A percentile compares a stretch with the other conserved stretches of the same genome.
Evolutionary conservation across 2,888 invertebrate species (phyloP).

Genomic region (Helicoverpa assulta): DNA sequence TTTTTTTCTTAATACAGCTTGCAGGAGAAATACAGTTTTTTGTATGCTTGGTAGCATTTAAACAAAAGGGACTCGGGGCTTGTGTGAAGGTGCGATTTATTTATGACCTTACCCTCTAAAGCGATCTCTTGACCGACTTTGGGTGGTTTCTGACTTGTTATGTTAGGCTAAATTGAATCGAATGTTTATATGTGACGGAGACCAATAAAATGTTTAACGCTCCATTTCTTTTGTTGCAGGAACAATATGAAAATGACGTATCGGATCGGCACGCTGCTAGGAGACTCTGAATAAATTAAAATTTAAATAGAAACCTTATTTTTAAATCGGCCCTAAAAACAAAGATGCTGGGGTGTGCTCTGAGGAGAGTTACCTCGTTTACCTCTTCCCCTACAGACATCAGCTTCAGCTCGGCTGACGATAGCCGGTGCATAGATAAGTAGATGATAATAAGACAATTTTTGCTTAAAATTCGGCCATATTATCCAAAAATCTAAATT

Average conservation of each 20-base stretch:
- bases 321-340: conserved; percentile 77
- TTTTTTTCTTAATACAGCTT: conserved; percentile 77
- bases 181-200: conserved; percentile 70
- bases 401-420: conserved; percentile 85
- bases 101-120: conserved; percentile 85
- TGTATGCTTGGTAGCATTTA: conserved; percentile 89
- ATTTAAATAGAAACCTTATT: conserved; percentile 71
- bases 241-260: conserved; percentile 82
- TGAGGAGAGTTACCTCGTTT: conserved; percentile 82
- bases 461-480: conserved; percentile 70
- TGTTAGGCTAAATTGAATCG: conserved; percentile 68
- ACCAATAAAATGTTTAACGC: conserved; percentile 73
- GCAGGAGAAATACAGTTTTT: conserved; percentile 85
- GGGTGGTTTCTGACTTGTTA: conserved; percentile 78
- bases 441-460: conserved; percentile 74
- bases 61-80: conserved; percentile 85
- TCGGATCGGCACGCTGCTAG: conserved; percentile 68
- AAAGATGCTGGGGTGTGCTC: conserved; percentile 89
- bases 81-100: conserved; percentile 90
- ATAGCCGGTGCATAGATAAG: conserved; percentile 89
- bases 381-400: conserved; percentile 74
- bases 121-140: conserved; percentile 83
- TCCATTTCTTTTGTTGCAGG: conserved; percentile 85
- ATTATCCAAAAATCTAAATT: conserved; percentile 62
- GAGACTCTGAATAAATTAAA: conserved; percentile 68